phyloP scores from a whole-genome alignment of 2,888 invertebrate genomes.

The Antheraea assamensis region DNA sequence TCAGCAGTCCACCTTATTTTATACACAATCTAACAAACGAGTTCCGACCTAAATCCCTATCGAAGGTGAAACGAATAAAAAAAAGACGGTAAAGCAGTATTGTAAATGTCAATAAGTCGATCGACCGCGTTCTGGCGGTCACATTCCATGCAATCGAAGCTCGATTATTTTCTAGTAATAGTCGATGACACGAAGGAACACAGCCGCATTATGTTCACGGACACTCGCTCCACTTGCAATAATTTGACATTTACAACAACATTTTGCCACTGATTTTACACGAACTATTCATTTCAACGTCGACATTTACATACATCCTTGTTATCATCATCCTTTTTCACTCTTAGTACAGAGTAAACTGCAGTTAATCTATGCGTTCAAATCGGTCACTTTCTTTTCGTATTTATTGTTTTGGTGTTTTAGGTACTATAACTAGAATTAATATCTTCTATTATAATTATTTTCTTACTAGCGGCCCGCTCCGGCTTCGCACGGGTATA shows the following conservation, averaged over 20 bases:
- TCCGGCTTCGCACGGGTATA: no score
- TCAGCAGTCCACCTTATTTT: no score
- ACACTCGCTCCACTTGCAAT: conserved; percentile 56
- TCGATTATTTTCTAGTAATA: conserved; percentile 21
- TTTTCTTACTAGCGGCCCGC: no score
- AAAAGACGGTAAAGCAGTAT: not conserved
- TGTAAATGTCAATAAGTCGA: conserved; percentile 7
- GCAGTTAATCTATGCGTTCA: no score
- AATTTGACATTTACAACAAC: conserved; percentile 45
- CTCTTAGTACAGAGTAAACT: no score
- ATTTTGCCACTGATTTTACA: conserved; percentile 17
- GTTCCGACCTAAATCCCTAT: not conserved
- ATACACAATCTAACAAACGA: not conserved
- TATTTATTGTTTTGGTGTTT: no score
- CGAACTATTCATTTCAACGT: conserved; percentile 14
- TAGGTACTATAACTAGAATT: no score
- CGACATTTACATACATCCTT: not conserved
- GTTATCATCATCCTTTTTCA: not conserved
- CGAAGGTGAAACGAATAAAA: not conserved
- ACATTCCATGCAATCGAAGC: conserved; percentile 27
- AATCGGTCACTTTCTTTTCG: no score
- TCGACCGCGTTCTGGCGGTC: not conserved
- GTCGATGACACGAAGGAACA: conserved; percentile 51
- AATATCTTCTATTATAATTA: no score
- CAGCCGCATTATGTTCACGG: conserved; percentile 55